Conservation (phyloP, 2,888 invertebrate species). For the Drosophila gaucha region DNA sequence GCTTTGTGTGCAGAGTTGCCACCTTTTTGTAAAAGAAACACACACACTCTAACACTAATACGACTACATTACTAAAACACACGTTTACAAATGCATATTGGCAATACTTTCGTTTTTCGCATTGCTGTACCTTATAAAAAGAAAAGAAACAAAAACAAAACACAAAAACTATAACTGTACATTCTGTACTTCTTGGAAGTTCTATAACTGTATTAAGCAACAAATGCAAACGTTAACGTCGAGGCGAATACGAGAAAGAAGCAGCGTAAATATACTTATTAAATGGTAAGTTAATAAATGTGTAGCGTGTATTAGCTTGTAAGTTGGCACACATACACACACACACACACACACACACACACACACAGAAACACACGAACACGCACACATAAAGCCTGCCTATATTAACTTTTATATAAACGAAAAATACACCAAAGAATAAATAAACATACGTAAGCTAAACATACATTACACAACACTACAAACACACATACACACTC, state of each 20-base stretch:
- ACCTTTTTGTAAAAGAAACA: conserved; percentile 59
- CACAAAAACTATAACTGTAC: conserved; percentile 62
- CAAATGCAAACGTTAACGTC: conserved; percentile 23
- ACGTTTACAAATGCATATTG: conserved; percentile 54
- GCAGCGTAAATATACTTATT: conserved; percentile 57
- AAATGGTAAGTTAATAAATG: conserved; percentile 75
- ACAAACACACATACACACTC: conserved; percentile 16
- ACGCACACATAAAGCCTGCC: conserved; percentile 60
- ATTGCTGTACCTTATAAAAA: conserved; percentile 74
- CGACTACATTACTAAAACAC: conserved; percentile 15
- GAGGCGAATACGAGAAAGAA: conserved; percentile 25
- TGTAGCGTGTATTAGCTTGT: conserved; percentile 72
- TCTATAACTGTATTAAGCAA: conserved; percentile 52
- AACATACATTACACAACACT: conserved; percentile 24
- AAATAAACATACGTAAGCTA: conserved; percentile 62
- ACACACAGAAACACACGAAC: conserved; percentile 17
- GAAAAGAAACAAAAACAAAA: conserved; percentile 24
- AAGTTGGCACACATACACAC: conserved; percentile 57
- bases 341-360: conserved; percentile 24
- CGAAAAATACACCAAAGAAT: conserved; percentile 59
- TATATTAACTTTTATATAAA: conserved; percentile 71
- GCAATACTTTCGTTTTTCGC: conserved; percentile 73
- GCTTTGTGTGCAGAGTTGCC: conserved; percentile 75
- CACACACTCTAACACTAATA: conserved; percentile 10
- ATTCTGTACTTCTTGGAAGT: conserved; percentile 76